These are phyloP conservation scores for Microcaecilia unicolor DNA, from an alignment of 2,797 vertebrate genomes.

Conservation along the genomic window DNA sequence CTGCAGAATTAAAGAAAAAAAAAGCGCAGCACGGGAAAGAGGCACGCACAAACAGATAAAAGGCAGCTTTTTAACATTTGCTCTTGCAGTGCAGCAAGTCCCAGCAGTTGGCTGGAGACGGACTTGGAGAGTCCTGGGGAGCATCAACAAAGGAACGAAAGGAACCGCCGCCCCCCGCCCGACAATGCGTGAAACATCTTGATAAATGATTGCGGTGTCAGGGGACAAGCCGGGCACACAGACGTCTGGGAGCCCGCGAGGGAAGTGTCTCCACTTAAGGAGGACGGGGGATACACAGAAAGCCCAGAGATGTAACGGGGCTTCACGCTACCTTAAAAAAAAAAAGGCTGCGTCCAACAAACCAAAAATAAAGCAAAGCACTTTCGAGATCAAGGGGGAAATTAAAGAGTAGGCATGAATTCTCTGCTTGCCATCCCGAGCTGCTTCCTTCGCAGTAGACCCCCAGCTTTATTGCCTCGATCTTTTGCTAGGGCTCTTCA, in stretches of 20 bases:
- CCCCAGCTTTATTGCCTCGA: too few species aligned
- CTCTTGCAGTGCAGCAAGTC: constrained; percentile 54
- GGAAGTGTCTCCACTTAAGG: constrained; percentile 50
- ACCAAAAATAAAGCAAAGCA: too few species aligned
- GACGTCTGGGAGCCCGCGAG: constrained; percentile 47
- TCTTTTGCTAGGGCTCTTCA: too few species aligned
- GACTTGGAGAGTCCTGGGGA: constrained; percentile 75
- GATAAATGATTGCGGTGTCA: constrained; percentile 88
- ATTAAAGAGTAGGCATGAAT: too few species aligned
- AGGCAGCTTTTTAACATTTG: constrained; percentile 53
- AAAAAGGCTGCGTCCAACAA: too few species aligned
- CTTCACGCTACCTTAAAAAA: too few species aligned
- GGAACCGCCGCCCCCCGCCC: constrained; percentile 63
- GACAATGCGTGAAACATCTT: constrained; percentile 81
- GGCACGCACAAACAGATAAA: constrained; percentile 53
- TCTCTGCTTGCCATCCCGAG: too few species aligned
- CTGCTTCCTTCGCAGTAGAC: too few species aligned
- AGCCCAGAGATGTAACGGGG: constrained; percentile 6
- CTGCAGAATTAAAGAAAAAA: constrained; percentile 49
- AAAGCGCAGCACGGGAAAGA: too few species aligned
- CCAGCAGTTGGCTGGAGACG: constrained; percentile 84
- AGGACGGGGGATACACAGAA: constrained; percentile 9
- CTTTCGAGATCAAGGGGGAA: too few species aligned
- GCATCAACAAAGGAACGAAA: constrained; percentile 83
- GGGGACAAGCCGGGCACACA: too few species aligned